Base-by-base conservation (phyloP, 2,113 vertebrate species). In the Hemiscyllium ocellatum region DNA sequence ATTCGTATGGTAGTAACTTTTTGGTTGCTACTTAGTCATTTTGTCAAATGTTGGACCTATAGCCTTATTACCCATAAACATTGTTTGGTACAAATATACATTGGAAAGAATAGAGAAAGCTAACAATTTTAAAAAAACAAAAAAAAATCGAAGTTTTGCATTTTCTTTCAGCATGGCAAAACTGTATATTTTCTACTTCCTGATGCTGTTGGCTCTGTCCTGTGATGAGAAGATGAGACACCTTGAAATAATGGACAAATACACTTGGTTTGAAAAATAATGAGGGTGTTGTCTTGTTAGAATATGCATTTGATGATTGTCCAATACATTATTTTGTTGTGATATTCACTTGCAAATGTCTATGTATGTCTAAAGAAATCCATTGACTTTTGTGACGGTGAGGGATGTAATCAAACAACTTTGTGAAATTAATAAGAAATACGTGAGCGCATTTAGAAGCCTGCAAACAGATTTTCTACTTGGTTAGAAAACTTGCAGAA, bases 401-500 rank as follows among this genome's bases (percentile, higher is more conserved):
- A 91, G 61, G 2, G 56, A 37, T 20, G 20, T 6, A 61, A 66
- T 61, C 56, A 37, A 2, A 5, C 13, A 33, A 66, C 66, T 37
- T 91, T 2, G 13, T 61, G 8, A 87, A 17, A 52, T 33, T 17
- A 33, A 56, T n/a, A 33, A 33, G 33, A 66, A 17, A 66, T 19
- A 22, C 17, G 29, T 91, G 89, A 66, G 1, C 6, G 20, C 89
- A 20, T 91, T 91, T 33, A n/a, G 56, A 65, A 66, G 1, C 20
- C 17, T 33, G 19, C 4, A 65, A 66, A 61, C 26, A 90, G 33
- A 91, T 66, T n/a, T n/a, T 20, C 56, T 19, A 10, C 42, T 87
- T 87, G n/a, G 26, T 61, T 24, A 90, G 87, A 56, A 91, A 65
- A 37, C 89, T 91, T 91, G 56, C 89, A 66, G 61, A 91, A 91